phyloP scores from a whole-genome alignment of 2,888 invertebrate species.

The Morpho deidamia region DNA sequence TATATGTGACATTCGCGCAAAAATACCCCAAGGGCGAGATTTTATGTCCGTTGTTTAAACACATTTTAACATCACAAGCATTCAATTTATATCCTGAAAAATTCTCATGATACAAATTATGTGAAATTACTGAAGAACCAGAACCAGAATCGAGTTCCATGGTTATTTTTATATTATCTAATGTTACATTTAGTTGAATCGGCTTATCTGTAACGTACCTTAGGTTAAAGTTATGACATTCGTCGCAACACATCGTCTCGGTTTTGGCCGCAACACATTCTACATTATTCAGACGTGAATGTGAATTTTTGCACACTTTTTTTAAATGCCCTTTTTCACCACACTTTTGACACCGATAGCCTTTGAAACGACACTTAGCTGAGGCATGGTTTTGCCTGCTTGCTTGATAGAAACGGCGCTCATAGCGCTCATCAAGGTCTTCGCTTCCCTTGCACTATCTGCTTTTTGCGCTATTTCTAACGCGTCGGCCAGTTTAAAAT shows the following conservation, averaged over 20 bases:
- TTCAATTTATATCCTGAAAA: slow-evolving; percentile 10
- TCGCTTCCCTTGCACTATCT: too few species aligned
- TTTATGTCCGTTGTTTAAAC: slow-evolving; percentile 29
- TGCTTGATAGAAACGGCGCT: too few species aligned
- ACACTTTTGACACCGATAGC: slow-evolving; percentile 23
- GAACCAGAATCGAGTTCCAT: slow-evolving; percentile 28
- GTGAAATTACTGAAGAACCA: slow-evolving; percentile 20
- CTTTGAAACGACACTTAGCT: not conserved
- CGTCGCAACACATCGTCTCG: slow-evolving; percentile 19
- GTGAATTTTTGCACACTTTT: slow-evolving; percentile 18
- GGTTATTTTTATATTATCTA: slow-evolving; percentile 3
- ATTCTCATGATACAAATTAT: slow-evolving; percentile 12
- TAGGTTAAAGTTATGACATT: slow-evolving; percentile 22
- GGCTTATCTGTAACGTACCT: slow-evolving; percentile 23
- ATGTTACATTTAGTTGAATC: slow-evolving; percentile 10
- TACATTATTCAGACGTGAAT: too few species aligned
- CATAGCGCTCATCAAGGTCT: too few species aligned
- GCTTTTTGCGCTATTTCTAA: too few species aligned
- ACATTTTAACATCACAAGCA: slow-evolving; percentile 22
- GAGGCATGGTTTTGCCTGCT: not conserved
- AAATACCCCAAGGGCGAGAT: slow-evolving; percentile 25
- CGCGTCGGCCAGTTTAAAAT: too few species aligned
- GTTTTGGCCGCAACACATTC: too few species aligned
- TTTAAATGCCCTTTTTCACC: slow-evolving; percentile 27
- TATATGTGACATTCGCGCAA: slow-evolving; percentile 1